Conservation (phyloP, 2,797 vertebrate species). For the Sebastes trivittatus region DNA sequence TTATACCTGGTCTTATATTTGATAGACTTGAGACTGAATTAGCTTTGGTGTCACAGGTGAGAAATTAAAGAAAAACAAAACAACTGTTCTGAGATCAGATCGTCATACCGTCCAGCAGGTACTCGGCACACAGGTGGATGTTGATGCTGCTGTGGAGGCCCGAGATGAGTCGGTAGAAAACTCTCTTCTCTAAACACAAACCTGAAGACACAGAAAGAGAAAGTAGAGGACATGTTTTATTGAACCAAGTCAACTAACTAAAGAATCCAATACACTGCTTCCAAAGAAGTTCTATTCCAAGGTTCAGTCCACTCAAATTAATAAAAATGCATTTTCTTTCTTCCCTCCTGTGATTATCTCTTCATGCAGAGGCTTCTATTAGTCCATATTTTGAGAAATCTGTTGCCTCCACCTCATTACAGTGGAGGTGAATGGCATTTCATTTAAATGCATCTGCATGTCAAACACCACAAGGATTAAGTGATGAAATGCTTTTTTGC, state of each 20-base stretch:
- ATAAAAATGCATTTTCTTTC: neutral
- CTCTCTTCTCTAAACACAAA: constrained; percentile 93
- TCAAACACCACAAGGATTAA: too few relatives aligned
- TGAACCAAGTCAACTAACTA: neutral
- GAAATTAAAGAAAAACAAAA: neutral
- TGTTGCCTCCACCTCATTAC: too few relatives aligned
- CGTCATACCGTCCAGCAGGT: constrained; percentile 90
- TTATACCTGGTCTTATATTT: too few relatives aligned
- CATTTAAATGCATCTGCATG: too few relatives aligned
- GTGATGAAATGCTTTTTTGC: too few relatives aligned
- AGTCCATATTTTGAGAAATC: too few relatives aligned
- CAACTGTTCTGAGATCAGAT: neutral
- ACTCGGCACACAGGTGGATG: constrained; percentile 91
- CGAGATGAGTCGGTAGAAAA: constrained; percentile 95
- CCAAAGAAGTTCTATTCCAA: rapidly evolving
- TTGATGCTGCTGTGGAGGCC: constrained; percentile 98
- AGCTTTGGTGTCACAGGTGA: neutral
- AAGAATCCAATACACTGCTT: neutral
- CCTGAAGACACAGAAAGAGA: constrained; percentile 26
- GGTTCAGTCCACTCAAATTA: neutral
- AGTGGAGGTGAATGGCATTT: too few relatives aligned
- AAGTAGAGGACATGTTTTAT: neutral
- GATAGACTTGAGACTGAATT: neutral
- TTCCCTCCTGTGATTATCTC: neutral
- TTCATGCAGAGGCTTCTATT: too few relatives aligned